These are phyloP conservation scores for Ophioninae sp. DNA, from an alignment of 2,888 invertebrate species.

Conservation along the genomic window DNA sequence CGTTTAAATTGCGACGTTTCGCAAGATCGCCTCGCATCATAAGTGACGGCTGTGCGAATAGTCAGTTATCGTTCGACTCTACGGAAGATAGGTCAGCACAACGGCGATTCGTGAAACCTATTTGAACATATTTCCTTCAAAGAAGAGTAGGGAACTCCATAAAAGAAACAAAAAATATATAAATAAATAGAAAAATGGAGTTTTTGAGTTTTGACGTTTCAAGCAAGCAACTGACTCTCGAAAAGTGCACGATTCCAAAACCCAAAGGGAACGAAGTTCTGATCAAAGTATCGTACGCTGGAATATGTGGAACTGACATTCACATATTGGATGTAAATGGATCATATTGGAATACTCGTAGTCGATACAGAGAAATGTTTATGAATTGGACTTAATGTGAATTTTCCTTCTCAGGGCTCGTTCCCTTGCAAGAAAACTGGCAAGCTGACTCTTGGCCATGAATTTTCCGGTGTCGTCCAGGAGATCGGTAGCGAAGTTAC, in stretches of 20 bases:
- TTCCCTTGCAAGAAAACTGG: constrained; percentile 84
- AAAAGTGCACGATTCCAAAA: constrained; percentile 69
- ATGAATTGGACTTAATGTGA: background rate
- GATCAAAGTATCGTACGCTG: constrained; percentile 86
- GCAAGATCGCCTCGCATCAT: background rate
- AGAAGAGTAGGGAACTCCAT: background rate
- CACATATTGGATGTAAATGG: constrained; percentile 86
- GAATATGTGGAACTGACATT: constrained; percentile 88
- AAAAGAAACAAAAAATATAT: background rate
- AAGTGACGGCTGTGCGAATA: background rate
- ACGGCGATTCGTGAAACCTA: background rate
- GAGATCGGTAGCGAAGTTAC: constrained; percentile 83
- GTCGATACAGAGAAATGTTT: background rate
- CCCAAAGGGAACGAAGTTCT: constrained; percentile 83
- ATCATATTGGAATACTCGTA: background rate
- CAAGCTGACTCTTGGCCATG: constrained; percentile 85
- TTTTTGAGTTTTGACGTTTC: constrained; percentile 74
- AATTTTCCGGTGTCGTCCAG: constrained; percentile 85
- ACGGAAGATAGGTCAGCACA: background rate
- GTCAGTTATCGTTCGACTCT: background rate
- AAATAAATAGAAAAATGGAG: constrained; percentile 70
- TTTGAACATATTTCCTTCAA: background rate
- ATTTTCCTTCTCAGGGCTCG: constrained; percentile 82
- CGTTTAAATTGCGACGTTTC: background rate
- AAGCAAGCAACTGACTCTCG: constrained; percentile 69